Percentiles rank a stretch among this genome's conserved stretches.
Evolutionary conservation across 2,113 vertebrate species (phyloP).

Genomic region (Malurus melanocephalus): DNA sequence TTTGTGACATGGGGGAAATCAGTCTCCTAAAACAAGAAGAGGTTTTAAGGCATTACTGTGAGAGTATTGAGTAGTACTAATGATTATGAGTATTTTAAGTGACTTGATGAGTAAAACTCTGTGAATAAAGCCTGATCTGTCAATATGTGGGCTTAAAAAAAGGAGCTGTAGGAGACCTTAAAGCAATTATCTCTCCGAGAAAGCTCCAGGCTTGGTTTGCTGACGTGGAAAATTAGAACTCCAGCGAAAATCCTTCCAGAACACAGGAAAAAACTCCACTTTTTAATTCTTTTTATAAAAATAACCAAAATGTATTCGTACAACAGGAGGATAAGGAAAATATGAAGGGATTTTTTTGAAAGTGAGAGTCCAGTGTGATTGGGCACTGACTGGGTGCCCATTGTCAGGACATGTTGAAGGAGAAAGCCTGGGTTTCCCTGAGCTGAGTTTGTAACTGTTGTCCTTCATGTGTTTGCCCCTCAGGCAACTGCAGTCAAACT

Average conservation of each 20-base stretch:
- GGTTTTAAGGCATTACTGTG: not conserved
- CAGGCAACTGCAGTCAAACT: not conserved
- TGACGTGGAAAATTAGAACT: not conserved
- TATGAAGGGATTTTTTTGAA: not conserved
- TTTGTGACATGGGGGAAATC: not conserved
- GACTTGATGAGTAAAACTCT: not conserved
- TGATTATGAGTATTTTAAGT: not conserved
- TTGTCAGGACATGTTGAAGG: not conserved
- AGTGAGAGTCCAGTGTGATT: not conserved
- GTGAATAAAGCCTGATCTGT: not conserved
- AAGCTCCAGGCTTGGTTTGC: not conserved
- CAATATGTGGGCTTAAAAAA: not conserved
- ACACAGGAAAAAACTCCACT: rapidly evolving
- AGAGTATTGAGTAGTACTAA: not conserved
- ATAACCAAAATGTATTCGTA: not conserved
- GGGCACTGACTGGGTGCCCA: not conserved
- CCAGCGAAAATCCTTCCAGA: not conserved
- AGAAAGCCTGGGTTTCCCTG: not conserved
- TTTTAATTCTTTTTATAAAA: not conserved
- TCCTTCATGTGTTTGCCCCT: not conserved
- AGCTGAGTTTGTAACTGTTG: not conserved
- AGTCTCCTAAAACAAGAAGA: not conserved
- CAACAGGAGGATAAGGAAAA: not conserved
- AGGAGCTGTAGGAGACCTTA: not conserved
- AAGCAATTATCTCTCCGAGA: not conserved